phyloP scores from a whole-genome alignment of 2,888 invertebrate species.

The Halocaridina rubra region DNA sequence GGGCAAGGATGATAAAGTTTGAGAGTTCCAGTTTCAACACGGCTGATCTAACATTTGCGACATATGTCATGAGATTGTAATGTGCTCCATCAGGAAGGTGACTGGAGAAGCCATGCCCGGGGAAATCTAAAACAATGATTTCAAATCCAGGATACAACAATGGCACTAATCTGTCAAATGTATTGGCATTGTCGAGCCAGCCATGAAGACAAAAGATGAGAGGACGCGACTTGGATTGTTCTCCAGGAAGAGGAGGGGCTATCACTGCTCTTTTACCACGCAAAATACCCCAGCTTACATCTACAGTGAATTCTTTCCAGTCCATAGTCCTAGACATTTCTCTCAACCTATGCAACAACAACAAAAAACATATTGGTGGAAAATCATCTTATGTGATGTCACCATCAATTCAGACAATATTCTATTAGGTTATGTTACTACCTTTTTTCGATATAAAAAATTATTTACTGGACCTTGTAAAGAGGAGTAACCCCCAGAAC shows the following conservation, averaged over 20 bases:
- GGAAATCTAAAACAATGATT: slow-evolving; percentile 44
- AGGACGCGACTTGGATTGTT: neutral
- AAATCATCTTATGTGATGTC: too few relatives aligned
- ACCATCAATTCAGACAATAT: too few relatives aligned
- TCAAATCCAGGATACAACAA: slow-evolving; percentile 24
- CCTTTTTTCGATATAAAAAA: too few relatives aligned
- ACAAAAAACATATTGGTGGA: too few relatives aligned
- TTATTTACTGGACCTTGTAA: too few relatives aligned
- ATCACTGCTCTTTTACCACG: slow-evolving; percentile 18
- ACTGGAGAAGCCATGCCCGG: slow-evolving; percentile 52
- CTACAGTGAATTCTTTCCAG: slow-evolving; percentile 16
- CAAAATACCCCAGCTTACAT: slow-evolving; percentile 35
- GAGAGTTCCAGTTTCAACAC: slow-evolving; percentile 64
- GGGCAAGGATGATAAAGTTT: slow-evolving; percentile 63
- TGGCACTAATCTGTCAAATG: slow-evolving; percentile 45
- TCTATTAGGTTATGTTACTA: too few relatives aligned
- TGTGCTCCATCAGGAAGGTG: slow-evolving; percentile 38
- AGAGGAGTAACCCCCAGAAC: too few relatives aligned
- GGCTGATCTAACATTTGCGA: slow-evolving; percentile 16
- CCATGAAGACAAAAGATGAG: slow-evolving; percentile 42
- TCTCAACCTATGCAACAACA: too few relatives aligned
- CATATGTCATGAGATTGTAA: slow-evolving; percentile 19
- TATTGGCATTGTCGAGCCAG: slow-evolving; percentile 57
- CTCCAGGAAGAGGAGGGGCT: neutral
- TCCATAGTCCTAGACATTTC: neutral